A percentile compares a stretch with the other conserved stretches of the same genome.
Conservation (phyloP, 1,140 invertebrate species). For the Caenorhabditis tropicalis region DNA sequence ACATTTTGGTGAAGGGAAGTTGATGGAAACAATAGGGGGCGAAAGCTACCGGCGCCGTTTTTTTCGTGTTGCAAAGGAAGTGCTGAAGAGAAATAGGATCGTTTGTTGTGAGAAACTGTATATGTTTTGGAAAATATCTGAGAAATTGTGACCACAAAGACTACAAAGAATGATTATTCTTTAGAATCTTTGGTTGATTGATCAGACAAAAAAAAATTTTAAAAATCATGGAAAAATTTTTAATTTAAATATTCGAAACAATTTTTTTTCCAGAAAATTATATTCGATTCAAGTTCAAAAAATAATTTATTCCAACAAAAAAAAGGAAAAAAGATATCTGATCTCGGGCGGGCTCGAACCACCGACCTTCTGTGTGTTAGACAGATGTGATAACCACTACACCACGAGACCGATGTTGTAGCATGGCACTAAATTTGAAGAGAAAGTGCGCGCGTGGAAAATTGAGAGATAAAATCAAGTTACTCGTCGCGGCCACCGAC, state of each 20-base stretch:
- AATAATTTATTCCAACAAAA: neutral
- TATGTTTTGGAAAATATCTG: neutral
- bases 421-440: neutral
- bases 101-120: neutral
- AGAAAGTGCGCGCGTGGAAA: neutral
- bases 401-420: neutral
- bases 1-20: constrained; percentile 10
- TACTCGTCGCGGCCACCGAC: too few relatives aligned
- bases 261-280: too few relatives aligned
- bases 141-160: neutral
- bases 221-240: too few relatives aligned
- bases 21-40: constrained; percentile 14
- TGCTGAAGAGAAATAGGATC: neutral
- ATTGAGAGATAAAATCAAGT: too few relatives aligned
- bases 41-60: neutral
- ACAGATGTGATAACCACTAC: constrained; percentile 62
- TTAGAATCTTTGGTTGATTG: too few relatives aligned
- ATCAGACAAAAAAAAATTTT: too few relatives aligned
- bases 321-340: neutral
- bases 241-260: too few relatives aligned
- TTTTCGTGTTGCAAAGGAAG: neutral
- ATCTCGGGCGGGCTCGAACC: constrained; percentile 63
- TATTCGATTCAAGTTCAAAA: too few relatives aligned
- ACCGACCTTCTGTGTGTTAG: constrained; percentile 61
- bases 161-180: neutral